Percentiles rank a stretch among this genome's conserved stretches.
phyloP scores from a whole-genome alignment of 2,888 invertebrate genomes.

The Chrysolina oricalcia region DNA sequence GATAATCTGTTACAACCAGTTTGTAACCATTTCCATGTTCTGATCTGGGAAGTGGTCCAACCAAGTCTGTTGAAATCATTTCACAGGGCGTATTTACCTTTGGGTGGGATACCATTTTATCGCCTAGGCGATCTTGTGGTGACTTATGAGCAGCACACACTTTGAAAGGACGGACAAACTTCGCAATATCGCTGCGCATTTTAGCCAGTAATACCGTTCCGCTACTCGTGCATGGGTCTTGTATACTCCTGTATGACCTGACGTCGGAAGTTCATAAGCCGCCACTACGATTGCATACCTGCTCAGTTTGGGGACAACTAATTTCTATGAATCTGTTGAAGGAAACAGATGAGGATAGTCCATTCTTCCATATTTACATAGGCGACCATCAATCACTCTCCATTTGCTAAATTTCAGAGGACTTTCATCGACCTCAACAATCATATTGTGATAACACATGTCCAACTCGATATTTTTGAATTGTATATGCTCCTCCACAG shows the following conservation, averaged over 20 bases:
- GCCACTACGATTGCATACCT: background rate
- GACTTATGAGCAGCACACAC: background rate
- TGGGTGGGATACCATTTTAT: background rate
- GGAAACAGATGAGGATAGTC: background rate
- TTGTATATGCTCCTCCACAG: background rate
- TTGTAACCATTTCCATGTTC: background rate
- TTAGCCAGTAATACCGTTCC: background rate
- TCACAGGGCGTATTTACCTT: background rate
- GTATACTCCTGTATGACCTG: background rate
- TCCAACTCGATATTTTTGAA: background rate
- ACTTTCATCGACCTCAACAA: background rate
- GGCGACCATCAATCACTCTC: slow-evolving; percentile 9
- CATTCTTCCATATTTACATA: background rate
- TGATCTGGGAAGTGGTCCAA: no score
- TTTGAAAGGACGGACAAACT: background rate
- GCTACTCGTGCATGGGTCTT: background rate
- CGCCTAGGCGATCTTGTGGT: background rate
- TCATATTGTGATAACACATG: background rate
- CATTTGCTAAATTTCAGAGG: slow-evolving; percentile 7
- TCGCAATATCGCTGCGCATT: no score
- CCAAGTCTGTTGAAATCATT: background rate
- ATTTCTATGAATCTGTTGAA: slow-evolving; percentile 19
- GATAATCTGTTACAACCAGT: background rate
- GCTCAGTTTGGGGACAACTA: slow-evolving; percentile 3
- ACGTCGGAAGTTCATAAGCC: slow-evolving; percentile 10